Evolutionary conservation across 2,113 vertebrate species (phyloP).

Genomic region (Poeciliopsis prolifica): DNA sequence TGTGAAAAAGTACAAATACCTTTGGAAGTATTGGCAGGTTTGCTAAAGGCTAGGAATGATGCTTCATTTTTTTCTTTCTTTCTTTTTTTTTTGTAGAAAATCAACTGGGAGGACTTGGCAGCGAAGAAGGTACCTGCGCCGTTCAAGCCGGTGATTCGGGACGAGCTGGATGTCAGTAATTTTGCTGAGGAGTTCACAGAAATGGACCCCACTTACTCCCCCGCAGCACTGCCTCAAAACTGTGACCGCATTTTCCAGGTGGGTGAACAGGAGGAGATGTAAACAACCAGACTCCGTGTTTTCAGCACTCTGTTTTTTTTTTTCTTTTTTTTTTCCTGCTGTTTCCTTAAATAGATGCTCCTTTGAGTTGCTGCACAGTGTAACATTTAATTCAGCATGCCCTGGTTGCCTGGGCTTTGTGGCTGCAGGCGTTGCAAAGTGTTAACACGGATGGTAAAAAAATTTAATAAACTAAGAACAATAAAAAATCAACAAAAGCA

Average conservation of each 20-base stretch:
- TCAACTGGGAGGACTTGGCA: constrained; percentile 95
- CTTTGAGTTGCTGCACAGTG: constrained; percentile 48
- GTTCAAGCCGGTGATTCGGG: constrained; percentile 95
- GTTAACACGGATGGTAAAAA: constrained; percentile 56
- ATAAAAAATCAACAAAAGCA: constrained; percentile 29
- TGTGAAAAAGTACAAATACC: not conserved
- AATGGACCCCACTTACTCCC: constrained; percentile 98
- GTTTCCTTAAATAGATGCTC: constrained; percentile 12
- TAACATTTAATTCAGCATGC: constrained; percentile 15
- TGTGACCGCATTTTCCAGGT: constrained; percentile 98
- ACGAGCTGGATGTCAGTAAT: constrained; percentile 96
- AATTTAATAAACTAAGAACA: constrained; percentile 16
- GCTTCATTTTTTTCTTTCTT: not conserved
- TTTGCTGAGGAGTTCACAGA: constrained; percentile 98
- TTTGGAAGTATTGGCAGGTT: not conserved
- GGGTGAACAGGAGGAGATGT: constrained; percentile 22
- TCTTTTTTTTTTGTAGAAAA: constrained; percentile 81
- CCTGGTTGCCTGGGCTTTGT: constrained; percentile 52
- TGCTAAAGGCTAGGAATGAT: not conserved
- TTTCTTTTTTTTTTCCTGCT: not conserved
- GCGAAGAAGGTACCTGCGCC: constrained; percentile 92
- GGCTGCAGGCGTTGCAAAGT: constrained; percentile 51
- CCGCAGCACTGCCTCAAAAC: constrained; percentile 93
- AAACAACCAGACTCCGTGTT: constrained; percentile 5
- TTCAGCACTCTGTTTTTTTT: constrained; percentile 18